A percentile compares a stretch with the other conserved stretches of the same genome.
phyloP scores from a whole-genome alignment of 2,888 invertebrate species.

The Bibio marci region DNA sequence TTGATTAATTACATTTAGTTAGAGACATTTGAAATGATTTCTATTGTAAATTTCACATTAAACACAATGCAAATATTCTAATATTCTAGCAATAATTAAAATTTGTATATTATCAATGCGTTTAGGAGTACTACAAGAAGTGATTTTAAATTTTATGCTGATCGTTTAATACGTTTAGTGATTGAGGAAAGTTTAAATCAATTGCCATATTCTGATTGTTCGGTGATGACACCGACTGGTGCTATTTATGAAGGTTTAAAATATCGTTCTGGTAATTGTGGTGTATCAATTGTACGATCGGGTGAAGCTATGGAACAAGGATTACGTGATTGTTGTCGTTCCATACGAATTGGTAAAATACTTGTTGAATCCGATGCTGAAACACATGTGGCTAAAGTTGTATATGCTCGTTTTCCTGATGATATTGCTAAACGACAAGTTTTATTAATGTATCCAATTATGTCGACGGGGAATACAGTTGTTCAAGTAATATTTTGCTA shows the following conservation, averaged over 20 bases:
- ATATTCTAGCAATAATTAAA: no score
- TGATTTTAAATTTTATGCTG: slow-evolving; percentile 98
- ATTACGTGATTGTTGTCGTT: slow-evolving; percentile 89
- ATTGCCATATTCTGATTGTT: slow-evolving; percentile 79
- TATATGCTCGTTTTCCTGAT: slow-evolving; percentile 94
- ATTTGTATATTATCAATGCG: no score
- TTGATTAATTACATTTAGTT: no score
- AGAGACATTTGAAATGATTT: no score
- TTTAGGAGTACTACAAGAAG: slow-evolving; percentile 83
- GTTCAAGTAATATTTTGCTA: slow-evolving; percentile 43
- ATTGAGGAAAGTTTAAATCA: slow-evolving; percentile 97
- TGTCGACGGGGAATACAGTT: slow-evolving; percentile 97
- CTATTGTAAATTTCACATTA: no score
- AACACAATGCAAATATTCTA: no score
- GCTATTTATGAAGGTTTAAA: slow-evolving; percentile 80
- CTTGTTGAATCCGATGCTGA: slow-evolving; percentile 91
- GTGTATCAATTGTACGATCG: slow-evolving; percentile 88
- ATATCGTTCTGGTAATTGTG: slow-evolving; percentile 95
- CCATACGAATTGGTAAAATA: slow-evolving; percentile 97
- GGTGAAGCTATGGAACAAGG: slow-evolving; percentile 97
- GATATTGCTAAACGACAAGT: slow-evolving; percentile 81
- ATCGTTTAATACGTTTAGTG: slow-evolving; percentile 88
- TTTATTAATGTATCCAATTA: slow-evolving; percentile 94
- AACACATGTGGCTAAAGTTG: slow-evolving; percentile 90
- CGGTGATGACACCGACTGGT: slow-evolving; percentile 79